Evolutionary conservation across 2,888 invertebrate genomes (phyloP).

Genomic region (Mellilla xanthometata): DNA sequence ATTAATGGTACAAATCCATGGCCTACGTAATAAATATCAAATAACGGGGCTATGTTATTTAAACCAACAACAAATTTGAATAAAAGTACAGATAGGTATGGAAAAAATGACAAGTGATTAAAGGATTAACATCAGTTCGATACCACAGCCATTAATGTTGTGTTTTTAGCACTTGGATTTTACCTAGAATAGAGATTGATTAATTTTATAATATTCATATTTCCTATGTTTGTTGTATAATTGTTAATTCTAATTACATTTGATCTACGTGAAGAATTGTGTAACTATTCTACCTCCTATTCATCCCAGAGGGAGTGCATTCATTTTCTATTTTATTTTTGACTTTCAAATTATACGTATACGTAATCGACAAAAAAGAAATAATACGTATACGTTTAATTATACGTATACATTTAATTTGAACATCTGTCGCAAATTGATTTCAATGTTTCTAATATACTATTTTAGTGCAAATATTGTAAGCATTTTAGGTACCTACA

Average conservation of each 20-base stretch:
- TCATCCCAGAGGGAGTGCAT: constrained; percentile 1
- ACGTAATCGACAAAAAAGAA: no score
- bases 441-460: constrained; percentile 3
- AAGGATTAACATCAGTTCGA: constrained; percentile 72
- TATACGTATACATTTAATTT: constrained; percentile 57
- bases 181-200: constrained; percentile 56
- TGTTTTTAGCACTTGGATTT: constrained; percentile 74
- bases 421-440: constrained; percentile 33
- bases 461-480: constrained; percentile 1
- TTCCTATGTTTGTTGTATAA: constrained; percentile 32
- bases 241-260: constrained; percentile 29
- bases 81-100: constrained; percentile 45
- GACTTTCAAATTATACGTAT: constrained; percentile 45
- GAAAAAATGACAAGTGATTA: constrained; percentile 60
- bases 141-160: constrained; percentile 79
- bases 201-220: constrained; percentile 49
- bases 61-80: constrained; percentile 38
- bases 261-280: constrained; percentile 26
- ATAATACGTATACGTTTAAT: constrained; percentile 52
- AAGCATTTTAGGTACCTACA: background rate
- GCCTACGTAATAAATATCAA: constrained; percentile 52
- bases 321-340: background rate
- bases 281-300: constrained; percentile 30
- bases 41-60: constrained; percentile 44
- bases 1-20: constrained; percentile 71